Conservation (phyloP, 2,113 vertebrate genomes). For the Paedocypris sp. region DNA sequence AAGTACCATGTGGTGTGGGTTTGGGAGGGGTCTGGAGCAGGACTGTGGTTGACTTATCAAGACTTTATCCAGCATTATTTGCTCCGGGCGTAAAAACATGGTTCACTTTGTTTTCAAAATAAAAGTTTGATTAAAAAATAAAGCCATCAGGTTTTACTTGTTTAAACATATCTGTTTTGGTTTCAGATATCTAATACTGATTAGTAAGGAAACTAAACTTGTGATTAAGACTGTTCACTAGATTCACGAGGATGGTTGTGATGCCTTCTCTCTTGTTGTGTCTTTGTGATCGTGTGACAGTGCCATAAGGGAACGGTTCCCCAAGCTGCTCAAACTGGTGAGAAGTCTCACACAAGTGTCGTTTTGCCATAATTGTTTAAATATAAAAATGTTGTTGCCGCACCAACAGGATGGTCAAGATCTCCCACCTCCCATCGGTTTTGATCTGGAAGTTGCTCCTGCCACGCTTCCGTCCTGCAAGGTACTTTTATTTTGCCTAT, state of each 20-base stretch:
- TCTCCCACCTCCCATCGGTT: slow-evolving; percentile 64
- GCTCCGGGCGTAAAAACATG: no score
- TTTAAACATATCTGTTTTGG: no score
- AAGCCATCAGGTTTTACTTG: no score
- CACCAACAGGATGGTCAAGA: slow-evolving; percentile 59
- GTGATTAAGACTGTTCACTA: neutral
- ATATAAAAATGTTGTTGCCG: no score
- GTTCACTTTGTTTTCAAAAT: no score
- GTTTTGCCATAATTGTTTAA: no score
- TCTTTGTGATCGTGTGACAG: slow-evolving; percentile 54
- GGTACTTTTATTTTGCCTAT: no score
- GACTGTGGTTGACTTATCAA: neutral
- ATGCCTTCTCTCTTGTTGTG: slow-evolving; percentile 25
- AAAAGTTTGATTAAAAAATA: no score
- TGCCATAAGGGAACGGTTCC: slow-evolving; percentile 60
- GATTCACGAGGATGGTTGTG: neutral
- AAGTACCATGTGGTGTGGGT: slow-evolving; percentile 30
- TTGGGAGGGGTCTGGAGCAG: neutral
- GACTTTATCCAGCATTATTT: neutral
- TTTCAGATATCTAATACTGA: no score
- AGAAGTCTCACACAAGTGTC: slow-evolving; percentile 39
- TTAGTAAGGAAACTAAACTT: no score
- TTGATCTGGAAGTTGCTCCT: slow-evolving; percentile 60
- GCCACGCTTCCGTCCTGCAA: slow-evolving; percentile 60
- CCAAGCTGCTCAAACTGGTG: slow-evolving; percentile 65